Evolutionary conservation across 2,888 invertebrate species (phyloP).

Genomic region (Thereva nobilitata): DNA sequence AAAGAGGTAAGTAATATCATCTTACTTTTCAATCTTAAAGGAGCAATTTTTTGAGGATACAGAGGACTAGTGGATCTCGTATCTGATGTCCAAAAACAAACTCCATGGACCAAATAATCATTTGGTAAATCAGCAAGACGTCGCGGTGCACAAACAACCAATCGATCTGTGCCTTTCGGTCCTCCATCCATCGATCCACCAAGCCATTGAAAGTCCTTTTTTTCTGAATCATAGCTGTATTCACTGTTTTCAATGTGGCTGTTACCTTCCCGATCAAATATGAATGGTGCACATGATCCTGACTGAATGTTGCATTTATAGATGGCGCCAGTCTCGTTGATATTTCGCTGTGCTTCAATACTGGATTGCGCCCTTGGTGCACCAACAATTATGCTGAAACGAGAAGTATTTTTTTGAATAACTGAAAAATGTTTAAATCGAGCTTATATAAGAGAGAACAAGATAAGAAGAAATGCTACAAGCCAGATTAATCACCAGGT

Average conservation of each 20-base stretch:
- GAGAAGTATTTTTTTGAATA: no score
- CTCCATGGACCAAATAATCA: slow-evolving; percentile 56
- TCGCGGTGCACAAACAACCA: slow-evolving; percentile 58
- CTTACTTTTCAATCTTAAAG: slow-evolving; percentile 50
- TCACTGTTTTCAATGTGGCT: slow-evolving; percentile 48
- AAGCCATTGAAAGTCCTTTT: slow-evolving; percentile 60
- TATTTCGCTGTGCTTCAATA: slow-evolving; percentile 50
- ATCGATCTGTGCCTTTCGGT: slow-evolving; percentile 53
- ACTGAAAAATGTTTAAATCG: no score
- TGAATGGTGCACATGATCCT: slow-evolving; percentile 54
- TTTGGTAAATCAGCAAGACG: slow-evolving; percentile 48
- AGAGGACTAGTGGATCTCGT: slow-evolving; percentile 50
- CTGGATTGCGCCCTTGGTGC: slow-evolving; percentile 63
- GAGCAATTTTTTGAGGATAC: slow-evolving; percentile 52
- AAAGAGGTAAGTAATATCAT: neutral
- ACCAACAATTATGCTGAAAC: slow-evolving; percentile 59
- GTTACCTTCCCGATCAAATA: slow-evolving; percentile 56
- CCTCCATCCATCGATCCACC: slow-evolving; percentile 61
- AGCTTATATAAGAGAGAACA: no score
- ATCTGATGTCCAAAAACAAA: slow-evolving; percentile 57
- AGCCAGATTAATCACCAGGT: no score
- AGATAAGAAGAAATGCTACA: no score
- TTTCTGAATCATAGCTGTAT: slow-evolving; percentile 53
- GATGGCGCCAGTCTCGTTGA: slow-evolving; percentile 62
- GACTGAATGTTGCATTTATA: slow-evolving; percentile 58